Percentiles rank a stretch among this genome's conserved stretches.
These are phyloP conservation scores for Drosophila parabipectinata DNA, from an alignment of 1,140 invertebrate genomes.

Conservation along the genomic window DNA sequence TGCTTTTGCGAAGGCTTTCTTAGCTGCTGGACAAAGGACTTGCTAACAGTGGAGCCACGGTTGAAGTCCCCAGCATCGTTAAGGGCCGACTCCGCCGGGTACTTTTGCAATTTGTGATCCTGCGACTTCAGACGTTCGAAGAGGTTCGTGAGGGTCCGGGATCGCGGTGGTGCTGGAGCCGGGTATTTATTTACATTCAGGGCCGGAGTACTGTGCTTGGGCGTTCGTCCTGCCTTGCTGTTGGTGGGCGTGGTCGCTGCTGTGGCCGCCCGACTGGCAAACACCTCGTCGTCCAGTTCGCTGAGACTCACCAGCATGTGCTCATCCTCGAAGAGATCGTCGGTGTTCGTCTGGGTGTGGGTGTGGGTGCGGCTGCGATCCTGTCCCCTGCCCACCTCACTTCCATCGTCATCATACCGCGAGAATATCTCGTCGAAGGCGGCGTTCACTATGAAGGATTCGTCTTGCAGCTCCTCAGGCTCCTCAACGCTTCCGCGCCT, in stretches of 20 bases:
- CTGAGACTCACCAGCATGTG: conserved; percentile 75
- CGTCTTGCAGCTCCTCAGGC: conserved; percentile 63
- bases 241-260: conserved; percentile 60
- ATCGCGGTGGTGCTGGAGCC: conserved; percentile 61
- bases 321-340: conserved; percentile 68
- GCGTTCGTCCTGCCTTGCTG: conserved; percentile 52
- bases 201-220: conserved; percentile 61
- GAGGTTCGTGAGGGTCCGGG: conserved; percentile 70
- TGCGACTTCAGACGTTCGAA: conserved; percentile 72
- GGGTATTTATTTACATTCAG: conserved; percentile 60
- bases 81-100: conserved; percentile 58
- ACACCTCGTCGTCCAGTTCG: conserved; percentile 74
- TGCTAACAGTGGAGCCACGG: conserved; percentile 78
- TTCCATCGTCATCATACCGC: conserved; percentile 62
- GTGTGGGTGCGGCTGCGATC: conserved; percentile 28
- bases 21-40: conserved; percentile 80
- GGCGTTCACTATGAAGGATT: conserved; percentile 72
- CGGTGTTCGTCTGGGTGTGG: conserved; percentile 57
- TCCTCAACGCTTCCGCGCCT: conserved; percentile 49
- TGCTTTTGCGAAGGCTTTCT: conserved; percentile 63
- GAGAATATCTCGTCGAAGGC: conserved; percentile 81
- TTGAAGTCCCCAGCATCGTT: conserved; percentile 66
- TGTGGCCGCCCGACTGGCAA: conserved; percentile 59
- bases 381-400: conserved; percentile 30
- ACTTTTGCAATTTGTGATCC: conserved; percentile 70